A percentile compares a stretch with the other conserved stretches of the same genome.
Evolutionary conservation across 2,797 vertebrate species (phyloP).

Genomic region (Gephyroberyx darwinii): DNA sequence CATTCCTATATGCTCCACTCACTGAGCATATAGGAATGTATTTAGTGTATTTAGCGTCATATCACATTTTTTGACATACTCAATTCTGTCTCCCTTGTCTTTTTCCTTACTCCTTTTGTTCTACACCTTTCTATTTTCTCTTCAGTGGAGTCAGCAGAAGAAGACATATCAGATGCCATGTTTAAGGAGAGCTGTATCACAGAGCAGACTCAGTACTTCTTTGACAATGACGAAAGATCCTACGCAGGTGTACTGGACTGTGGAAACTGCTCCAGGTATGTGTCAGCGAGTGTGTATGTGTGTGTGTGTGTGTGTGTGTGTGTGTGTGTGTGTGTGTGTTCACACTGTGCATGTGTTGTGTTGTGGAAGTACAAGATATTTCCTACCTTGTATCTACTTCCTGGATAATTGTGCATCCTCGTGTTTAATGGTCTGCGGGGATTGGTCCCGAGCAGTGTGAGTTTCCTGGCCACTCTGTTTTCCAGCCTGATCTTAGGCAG

Average conservation of each 20-base stretch:
- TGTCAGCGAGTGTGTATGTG: not conserved
- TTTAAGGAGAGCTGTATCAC: conserved; percentile 99
- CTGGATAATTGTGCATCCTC: conserved; percentile 57
- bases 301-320: conserved; percentile 19
- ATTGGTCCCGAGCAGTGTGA: conserved; percentile 41
- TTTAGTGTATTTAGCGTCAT: not conserved
- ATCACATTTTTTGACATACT: not conserved
- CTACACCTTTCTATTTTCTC: conserved; percentile 25
- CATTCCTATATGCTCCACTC: too few relatives aligned
- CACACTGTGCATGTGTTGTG: conserved; percentile 5
- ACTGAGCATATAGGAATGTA: too few relatives aligned
- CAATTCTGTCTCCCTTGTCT: conserved; percentile 4
- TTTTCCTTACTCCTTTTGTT: not conserved
- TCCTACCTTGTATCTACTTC: conserved; percentile 43
- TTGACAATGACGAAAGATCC: conserved; percentile 92
- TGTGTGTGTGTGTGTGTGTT: not conserved
- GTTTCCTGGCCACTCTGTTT: conserved; percentile 65
- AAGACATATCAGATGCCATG: conserved; percentile 88
- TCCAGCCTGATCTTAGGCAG: conserved; percentile 64
- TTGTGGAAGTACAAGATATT: conserved; percentile 24
- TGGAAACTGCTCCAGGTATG: conserved; percentile 96
- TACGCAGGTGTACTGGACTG: conserved; percentile 94
- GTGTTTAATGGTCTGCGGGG: conserved; percentile 65
- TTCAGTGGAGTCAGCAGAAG: conserved; percentile 79
- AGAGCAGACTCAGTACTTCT: conserved; percentile 99